Conservation (phyloP, 2,797 vertebrate species). For the Chromobotia macracanthus region DNA sequence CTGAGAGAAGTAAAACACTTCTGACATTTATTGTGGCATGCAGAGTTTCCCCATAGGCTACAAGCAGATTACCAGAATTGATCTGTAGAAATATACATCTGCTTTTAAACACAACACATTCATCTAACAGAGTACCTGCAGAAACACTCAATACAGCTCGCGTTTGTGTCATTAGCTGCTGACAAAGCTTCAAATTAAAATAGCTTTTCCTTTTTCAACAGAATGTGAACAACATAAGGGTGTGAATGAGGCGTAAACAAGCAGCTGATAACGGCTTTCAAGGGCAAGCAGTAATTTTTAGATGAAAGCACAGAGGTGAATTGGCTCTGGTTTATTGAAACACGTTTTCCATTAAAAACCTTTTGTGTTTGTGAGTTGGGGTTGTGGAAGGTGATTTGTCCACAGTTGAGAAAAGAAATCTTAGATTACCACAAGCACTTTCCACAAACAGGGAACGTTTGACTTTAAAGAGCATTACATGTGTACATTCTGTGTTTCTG, state of each 20-base stretch:
- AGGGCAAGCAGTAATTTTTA: constrained; percentile 20
- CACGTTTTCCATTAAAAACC: constrained; percentile 31
- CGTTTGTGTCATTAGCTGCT: neutral
- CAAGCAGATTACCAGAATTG: constrained; percentile 7
- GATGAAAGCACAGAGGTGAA: constrained; percentile 5
- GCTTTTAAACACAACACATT: constrained; percentile 45
- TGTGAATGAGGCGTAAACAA: neutral
- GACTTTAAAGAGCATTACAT: too few species aligned
- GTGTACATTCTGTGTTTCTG: too few species aligned
- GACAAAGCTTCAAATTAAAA: constrained; percentile 16
- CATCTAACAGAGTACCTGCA: neutral
- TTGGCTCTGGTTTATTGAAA: constrained; percentile 9
- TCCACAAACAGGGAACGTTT: too few species aligned
- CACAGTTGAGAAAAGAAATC: neutral
- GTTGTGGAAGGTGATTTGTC: neutral
- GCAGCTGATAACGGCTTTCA: constrained; percentile 20
- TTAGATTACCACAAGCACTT: neutral
- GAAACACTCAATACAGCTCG: neutral
- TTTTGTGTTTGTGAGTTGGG: neutral
- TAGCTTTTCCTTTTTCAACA: neutral
- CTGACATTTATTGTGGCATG: constrained; percentile 36
- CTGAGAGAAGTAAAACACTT: constrained; percentile 43
- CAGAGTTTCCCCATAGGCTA: constrained; percentile 9
- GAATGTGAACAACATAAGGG: too few species aligned
- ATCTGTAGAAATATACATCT: neutral